These are phyloP conservation scores for Donacobius atricapilla DNA, from an alignment of 2,113 vertebrate genomes.

Conservation along the genomic window DNA sequence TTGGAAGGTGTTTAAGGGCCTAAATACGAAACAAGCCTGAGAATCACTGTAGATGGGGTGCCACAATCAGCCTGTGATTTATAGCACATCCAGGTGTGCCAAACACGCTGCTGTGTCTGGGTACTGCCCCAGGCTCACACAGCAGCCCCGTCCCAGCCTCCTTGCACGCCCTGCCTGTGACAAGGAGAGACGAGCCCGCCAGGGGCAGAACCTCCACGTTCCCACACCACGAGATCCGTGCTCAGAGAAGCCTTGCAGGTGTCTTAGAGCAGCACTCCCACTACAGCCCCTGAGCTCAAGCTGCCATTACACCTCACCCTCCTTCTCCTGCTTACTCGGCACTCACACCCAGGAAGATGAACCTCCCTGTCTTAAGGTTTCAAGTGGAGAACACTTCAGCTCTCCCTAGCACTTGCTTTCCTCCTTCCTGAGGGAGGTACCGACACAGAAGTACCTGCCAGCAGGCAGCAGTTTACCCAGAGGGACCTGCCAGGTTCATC, in stretches of 20 bases:
- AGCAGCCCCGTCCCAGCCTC: background rate
- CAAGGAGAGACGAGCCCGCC: background rate
- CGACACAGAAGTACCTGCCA: background rate
- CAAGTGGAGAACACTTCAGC: background rate
- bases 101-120: too few relatives aligned
- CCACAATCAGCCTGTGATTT: background rate
- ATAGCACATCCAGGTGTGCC: too few relatives aligned
- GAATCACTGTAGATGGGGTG: background rate
- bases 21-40: background rate
- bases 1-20: background rate
- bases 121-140: background rate
- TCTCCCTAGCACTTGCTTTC: background rate
- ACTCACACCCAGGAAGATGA: background rate
- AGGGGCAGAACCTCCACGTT: background rate
- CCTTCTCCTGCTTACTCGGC: background rate
- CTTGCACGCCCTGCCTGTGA: background rate
- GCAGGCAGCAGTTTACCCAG: background rate
- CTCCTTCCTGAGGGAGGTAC: background rate
- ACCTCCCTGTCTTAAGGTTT: background rate
- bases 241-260: background rate
- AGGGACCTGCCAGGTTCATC: background rate
- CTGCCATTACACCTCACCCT: background rate
- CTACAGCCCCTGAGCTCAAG: background rate
- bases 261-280: background rate
- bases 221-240: rapidly evolving